Conservation (phyloP, 2,113 vertebrate species). For the Paradisaea rubra region DNA sequence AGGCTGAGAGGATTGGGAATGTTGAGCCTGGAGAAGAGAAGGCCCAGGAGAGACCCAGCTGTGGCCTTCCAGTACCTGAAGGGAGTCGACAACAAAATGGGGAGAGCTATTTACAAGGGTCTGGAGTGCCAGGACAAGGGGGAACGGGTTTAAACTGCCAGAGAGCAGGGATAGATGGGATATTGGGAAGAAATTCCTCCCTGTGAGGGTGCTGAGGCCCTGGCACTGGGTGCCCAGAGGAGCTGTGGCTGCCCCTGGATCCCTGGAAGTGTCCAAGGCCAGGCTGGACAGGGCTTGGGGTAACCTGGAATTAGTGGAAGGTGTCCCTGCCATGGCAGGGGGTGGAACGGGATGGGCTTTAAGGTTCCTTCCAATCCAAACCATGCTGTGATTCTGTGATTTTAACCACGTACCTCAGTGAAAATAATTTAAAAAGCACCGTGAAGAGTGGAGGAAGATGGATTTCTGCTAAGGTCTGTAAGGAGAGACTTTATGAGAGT, state of each 20-base stretch:
- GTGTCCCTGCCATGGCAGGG: not conserved
- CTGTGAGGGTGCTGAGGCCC: rapidly evolving
- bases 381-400: not conserved
- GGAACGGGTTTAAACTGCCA: not conserved
- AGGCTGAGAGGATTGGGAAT: not conserved
- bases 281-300: rapidly evolving
- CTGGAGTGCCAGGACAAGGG: not conserved
- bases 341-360: rapidly evolving
- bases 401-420: not conserved
- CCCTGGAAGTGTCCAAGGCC: not conserved
- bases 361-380: not conserved
- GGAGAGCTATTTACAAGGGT: not conserved
- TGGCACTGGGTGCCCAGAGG: not conserved
- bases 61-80: not conserved
- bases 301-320: rapidly evolving
- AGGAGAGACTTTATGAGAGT: not conserved
- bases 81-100: not conserved
- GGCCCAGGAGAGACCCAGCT: not conserved
- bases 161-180: not conserved
- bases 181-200: not conserved
- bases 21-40: not conserved
- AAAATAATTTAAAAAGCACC: not conserved
- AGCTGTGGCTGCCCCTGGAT: not conserved
- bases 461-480: not conserved
- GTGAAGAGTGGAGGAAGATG: not conserved